A percentile compares a stretch with the other conserved stretches of the same genome.
These are phyloP conservation scores for Henricia sp. DNA, from an alignment of 53 echinoderm and acorn worm genomes.

Conservation along the genomic window DNA sequence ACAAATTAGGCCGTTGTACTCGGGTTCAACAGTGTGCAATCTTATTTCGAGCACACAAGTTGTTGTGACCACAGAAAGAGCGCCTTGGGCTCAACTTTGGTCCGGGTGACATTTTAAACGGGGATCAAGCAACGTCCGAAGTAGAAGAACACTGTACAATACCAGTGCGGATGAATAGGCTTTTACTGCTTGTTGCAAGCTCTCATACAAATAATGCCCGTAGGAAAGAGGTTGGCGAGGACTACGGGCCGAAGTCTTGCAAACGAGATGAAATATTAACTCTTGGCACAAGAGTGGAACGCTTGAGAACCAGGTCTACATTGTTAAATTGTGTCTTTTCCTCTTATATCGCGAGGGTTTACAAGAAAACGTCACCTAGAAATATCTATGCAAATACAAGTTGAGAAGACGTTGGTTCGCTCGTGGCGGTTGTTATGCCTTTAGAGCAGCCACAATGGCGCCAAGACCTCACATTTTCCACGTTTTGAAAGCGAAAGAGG, in stretches of 20 bases:
- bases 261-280: constrained; percentile 1
- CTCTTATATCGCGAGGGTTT: no score
- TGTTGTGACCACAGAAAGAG: no score
- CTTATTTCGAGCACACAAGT: no score
- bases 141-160: no score
- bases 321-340: not conserved
- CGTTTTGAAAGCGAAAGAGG: not conserved
- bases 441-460: constrained; percentile 7
- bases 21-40: no score
- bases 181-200: no score
- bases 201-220: no score
- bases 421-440: constrained; percentile 18
- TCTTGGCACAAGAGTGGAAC: not conserved
- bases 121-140: no score
- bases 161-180: no score
- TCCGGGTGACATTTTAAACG: no score
- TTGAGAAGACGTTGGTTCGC: not conserved
- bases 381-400: not conserved
- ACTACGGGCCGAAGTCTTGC: not conserved
- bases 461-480: not conserved
- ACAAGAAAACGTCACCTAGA: constrained; percentile 22
- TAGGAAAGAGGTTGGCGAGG: not conserved
- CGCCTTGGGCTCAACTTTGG: no score
- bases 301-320: not conserved
- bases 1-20: no score